phyloP scores from a whole-genome alignment of 2,888 invertebrate species.

The Microctonus aethiopoides region DNA sequence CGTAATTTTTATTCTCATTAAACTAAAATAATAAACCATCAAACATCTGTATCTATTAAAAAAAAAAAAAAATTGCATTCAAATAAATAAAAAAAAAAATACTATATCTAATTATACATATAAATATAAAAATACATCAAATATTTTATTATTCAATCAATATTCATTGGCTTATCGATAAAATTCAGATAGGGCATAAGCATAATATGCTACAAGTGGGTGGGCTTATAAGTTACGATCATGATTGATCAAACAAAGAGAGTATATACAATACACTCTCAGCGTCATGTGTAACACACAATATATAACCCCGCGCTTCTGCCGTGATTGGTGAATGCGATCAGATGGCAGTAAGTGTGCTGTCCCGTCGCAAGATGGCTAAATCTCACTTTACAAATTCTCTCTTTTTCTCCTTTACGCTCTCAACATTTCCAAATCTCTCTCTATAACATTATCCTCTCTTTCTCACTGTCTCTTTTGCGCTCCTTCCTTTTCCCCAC shows the following conservation, averaged over 20 bases:
- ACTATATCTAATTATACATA: not conserved
- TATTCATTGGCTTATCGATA: not conserved
- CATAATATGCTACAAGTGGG: constrained; percentile 4
- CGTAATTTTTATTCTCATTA: not conserved
- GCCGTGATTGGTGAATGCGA: constrained; percentile 32
- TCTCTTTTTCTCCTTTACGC: not conserved
- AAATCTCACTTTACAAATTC: constrained; percentile 23
- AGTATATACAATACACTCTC: constrained; percentile 31
- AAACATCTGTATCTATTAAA: not conserved
- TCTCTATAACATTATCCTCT: not conserved
- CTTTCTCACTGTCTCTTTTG: not conserved
- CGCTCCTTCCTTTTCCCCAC: not conserved
- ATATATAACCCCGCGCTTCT: constrained; percentile 26
- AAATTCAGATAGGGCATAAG: not conserved
- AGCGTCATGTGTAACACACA: constrained; percentile 24
- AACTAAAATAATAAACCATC: not conserved
- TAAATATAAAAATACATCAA: not conserved
- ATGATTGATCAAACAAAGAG: constrained; percentile 33
- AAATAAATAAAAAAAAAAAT: no score
- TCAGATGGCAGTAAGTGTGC: constrained; percentile 40
- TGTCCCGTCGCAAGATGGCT: constrained; percentile 47
- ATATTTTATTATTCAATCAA: not conserved
- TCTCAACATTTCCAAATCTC: not conserved
- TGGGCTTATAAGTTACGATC: constrained; percentile 13
- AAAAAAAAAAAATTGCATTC: no score